phyloP scores from a whole-genome alignment of 2,113 vertebrate species.

The Anseranas semipalmata region DNA sequence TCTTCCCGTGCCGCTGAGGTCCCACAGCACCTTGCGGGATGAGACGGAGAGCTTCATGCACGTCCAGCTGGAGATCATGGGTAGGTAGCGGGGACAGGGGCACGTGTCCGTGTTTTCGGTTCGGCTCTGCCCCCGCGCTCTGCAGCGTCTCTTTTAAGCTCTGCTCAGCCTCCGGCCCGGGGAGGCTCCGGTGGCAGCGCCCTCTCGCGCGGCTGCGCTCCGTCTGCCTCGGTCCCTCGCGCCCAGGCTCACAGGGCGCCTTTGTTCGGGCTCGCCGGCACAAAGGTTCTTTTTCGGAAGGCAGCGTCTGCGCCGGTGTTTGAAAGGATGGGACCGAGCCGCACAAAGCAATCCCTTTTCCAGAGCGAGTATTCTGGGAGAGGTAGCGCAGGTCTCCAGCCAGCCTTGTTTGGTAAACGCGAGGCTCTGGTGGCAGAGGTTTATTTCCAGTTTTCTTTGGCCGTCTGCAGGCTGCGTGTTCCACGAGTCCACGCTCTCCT shows the following conservation, averaged over 20 bases:
- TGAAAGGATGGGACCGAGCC: neutral
- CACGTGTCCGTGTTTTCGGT: too few species aligned
- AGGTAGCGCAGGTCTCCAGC: neutral
- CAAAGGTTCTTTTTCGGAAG: neutral
- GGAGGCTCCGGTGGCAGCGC: neutral
- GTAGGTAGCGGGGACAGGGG: conserved; percentile 58
- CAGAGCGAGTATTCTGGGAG: neutral
- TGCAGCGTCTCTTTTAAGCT: neutral
- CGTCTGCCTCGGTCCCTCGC: neutral
- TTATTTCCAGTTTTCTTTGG: neutral
- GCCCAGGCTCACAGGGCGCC: neutral
- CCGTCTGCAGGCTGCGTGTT: neutral
- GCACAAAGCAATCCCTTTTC: too few species aligned
- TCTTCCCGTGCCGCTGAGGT: conserved; percentile 86
- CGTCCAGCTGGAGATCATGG: conserved; percentile 85
- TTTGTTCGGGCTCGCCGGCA: neutral
- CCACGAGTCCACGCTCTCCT: neutral
- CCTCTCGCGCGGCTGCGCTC: too few species aligned
- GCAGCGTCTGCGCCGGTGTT: neutral
- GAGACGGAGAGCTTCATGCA: conserved; percentile 90
- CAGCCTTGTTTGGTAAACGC: neutral
- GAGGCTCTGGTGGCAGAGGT: neutral
- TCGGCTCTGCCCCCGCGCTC: neutral
- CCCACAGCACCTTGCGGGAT: conserved; percentile 85
- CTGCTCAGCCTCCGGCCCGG: neutral